Evolutionary conservation across 2,888 invertebrate species (phyloP).

Genomic region (Orthonevra nobilis): DNA sequence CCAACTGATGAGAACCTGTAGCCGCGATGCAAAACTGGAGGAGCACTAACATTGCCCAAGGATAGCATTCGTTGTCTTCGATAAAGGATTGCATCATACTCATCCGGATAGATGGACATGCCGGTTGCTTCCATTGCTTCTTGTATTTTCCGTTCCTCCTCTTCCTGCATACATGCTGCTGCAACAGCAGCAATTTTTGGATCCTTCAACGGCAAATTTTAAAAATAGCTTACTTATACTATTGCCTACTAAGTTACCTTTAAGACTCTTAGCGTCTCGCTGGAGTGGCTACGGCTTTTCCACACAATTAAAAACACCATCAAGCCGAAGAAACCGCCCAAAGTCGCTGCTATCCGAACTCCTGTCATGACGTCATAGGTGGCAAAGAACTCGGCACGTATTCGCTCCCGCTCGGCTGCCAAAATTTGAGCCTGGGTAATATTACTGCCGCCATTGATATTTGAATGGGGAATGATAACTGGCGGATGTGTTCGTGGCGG

Average conservation of each 20-base stretch:
- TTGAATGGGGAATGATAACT: constrained; percentile 53
- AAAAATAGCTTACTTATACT: not conserved
- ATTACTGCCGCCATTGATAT: constrained; percentile 73
- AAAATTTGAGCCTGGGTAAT: constrained; percentile 75
- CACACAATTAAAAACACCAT: constrained; percentile 95
- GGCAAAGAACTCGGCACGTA: constrained; percentile 91
- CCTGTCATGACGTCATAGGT: constrained; percentile 97
- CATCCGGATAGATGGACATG: constrained; percentile 81
- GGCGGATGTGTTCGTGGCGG: constrained; percentile 71
- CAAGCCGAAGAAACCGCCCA: constrained; percentile 94
- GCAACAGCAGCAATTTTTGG: constrained; percentile 90
- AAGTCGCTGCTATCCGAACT: constrained; percentile 93
- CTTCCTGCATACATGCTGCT: constrained; percentile 88
- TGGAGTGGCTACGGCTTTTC: constrained; percentile 91
- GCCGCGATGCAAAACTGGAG: constrained; percentile 80
- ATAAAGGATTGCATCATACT: constrained; percentile 81
- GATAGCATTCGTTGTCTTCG: constrained; percentile 83
- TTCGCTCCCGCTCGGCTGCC: constrained; percentile 84
- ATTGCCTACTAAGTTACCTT: constrained; percentile 77
- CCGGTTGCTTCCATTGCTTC: constrained; percentile 87
- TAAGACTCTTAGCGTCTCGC: constrained; percentile 85
- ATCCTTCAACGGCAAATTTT: constrained; percentile 80
- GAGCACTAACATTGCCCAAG: constrained; percentile 85
- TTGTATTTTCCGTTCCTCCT: constrained; percentile 87
- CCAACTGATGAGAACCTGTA: constrained; percentile 84